Base-by-base conservation (phyloP, 2,888 invertebrate species). In the Heliconius cydno region DNA sequence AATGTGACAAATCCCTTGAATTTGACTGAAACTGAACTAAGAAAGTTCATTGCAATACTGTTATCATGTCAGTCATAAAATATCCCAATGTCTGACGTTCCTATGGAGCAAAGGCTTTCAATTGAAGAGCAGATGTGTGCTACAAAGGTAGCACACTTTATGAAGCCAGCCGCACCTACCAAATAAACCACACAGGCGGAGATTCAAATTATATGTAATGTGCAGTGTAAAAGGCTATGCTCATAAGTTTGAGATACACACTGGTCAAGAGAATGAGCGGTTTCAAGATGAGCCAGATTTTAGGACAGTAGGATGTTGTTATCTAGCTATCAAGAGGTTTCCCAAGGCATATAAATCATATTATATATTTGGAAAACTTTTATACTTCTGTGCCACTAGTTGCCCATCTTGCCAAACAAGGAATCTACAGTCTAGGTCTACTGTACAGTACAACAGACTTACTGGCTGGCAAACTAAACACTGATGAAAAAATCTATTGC, bases 401-500 rank as follows among this genome's bases (percentile, higher is more conserved):
- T 78, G 76, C 82, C 82, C 74, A 85, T 86, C 81, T 87, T 80
- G 85, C 84, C 57, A 86, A 86, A 84, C 81, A 85, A 85, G 86
- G 86, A 82, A 86, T 86, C 46, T 84, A 84, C 60, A 80, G 82
- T 78, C 80, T 86, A 38, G 85, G 86, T 66, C 34, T 34, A 86
- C 85, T 83, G 83, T 86, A 76, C 85, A 71, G 82, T 68, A 46
- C 38, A 84, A 84, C 82, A 77, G 82, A 72, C 81, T 87, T 60
- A 86, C 80, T 87, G 30, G 85, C 87, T 9, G 85, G 86, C 77
- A 84, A 86, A 84, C n/a, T 86, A 86, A 83, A 81, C 78, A 82
- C 13, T 87, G 75, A 85, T 86, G 86, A 86, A 86, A 78, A 86
- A 84, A 83, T 84, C 85, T 73, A 85, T 86, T 79, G 84, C 85